Evolutionary conservation across 2,797 vertebrate genomes (phyloP).

Genomic region (Miichthys miiuy): DNA sequence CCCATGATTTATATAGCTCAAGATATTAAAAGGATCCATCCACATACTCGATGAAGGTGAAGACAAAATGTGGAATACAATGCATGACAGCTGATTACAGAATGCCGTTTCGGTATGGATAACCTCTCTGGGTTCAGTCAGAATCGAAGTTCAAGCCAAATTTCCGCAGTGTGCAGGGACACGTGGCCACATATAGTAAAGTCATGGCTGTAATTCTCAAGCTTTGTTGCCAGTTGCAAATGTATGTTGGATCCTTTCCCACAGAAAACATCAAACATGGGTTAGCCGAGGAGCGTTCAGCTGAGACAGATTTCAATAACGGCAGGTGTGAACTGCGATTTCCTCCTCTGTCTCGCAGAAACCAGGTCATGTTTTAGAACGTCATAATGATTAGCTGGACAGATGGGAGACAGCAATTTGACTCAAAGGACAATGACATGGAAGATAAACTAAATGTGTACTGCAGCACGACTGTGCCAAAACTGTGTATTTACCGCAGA

Average conservation of each 20-base stretch:
- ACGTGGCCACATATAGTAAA: background rate
- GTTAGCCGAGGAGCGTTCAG: constrained; percentile 28
- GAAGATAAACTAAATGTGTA: constrained; percentile 36
- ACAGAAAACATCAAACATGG: constrained; percentile 5
- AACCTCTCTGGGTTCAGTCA: constrained; percentile 6
- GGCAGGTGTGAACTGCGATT: constrained; percentile 49
- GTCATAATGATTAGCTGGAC: constrained; percentile 39
- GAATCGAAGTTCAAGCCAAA: constrained; percentile 6
- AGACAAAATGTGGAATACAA: background rate
- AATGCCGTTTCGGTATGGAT: background rate
- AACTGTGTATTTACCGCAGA: constrained; percentile 17
- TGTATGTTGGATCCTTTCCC: constrained; percentile 8
- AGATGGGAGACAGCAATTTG: constrained; percentile 40
- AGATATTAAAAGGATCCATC: background rate
- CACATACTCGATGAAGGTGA: background rate
- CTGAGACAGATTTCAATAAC: constrained; percentile 30
- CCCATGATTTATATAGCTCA: background rate
- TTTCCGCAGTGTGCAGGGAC: background rate
- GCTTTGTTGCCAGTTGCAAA: background rate
- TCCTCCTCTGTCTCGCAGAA: constrained; percentile 43
- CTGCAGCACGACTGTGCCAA: constrained; percentile 41
- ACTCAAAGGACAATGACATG: constrained; percentile 46
- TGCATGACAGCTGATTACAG: background rate
- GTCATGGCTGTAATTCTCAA: background rate
- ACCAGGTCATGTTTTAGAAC: constrained; percentile 45